Evolutionary conservation across 2,797 vertebrate species (phyloP).

Genomic region (Sciaenops ocellatus): DNA sequence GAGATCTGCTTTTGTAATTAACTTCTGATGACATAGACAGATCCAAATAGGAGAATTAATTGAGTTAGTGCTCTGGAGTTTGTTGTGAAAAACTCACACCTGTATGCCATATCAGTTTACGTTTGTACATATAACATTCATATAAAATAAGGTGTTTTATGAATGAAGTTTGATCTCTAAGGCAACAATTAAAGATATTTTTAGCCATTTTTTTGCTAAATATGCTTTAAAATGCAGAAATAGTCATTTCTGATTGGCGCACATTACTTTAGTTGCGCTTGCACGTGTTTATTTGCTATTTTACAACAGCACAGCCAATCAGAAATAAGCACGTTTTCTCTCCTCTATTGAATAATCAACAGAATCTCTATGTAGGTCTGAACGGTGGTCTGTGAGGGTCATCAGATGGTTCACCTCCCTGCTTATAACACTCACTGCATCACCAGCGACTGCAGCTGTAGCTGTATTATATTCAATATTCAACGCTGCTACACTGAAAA

Average conservation of each 20-base stretch:
- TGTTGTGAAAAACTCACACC: background rate
- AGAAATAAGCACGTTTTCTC: background rate
- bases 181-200: background rate
- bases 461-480: background rate
- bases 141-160: background rate
- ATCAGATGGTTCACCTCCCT: constrained; percentile 18
- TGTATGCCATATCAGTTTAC: background rate
- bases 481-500: background rate
- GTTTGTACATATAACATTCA: background rate
- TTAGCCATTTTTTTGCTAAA: background rate
- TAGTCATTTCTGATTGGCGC: background rate
- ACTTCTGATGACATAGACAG: background rate
- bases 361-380: background rate
- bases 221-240: too few relatives aligned
- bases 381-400: constrained; percentile 2
- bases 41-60: background rate
- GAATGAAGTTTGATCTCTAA: background rate
- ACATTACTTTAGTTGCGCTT: constrained; percentile 5
- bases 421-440: constrained; percentile 26
- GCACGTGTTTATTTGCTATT: constrained; percentile 3
- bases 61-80: background rate
- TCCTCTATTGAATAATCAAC: background rate
- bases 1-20: too few relatives aligned
- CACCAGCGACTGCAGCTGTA: constrained; percentile 22
- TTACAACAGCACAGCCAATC: background rate